Base-by-base conservation (phyloP, 53 echinoderm and acorn worm genomes). In the Zoroaster sp. region DNA sequence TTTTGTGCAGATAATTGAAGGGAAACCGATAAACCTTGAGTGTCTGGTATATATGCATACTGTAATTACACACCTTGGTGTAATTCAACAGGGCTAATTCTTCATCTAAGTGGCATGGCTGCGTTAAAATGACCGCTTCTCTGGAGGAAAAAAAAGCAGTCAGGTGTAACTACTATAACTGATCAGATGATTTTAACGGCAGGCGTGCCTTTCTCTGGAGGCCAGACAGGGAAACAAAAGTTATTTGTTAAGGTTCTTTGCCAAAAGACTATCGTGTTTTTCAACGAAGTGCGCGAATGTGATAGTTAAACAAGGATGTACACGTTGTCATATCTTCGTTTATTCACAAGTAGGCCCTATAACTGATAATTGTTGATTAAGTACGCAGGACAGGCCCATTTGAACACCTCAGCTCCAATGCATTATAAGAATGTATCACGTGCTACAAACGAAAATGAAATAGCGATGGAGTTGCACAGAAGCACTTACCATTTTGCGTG, bases 401-500 rank as follows among this genome's bases (percentile, higher is more conserved):
- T n/a, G n/a, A n/a, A n/a, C n/a, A n/a, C n/a, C n/a, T n/a, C n/a
- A n/a, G n/a, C n/a, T n/a, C n/a, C n/a, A n/a, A n/a, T n/a, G n/a
- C n/a, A n/a, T n/a, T n/a, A n/a, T n/a, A n/a, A n/a, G n/a, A n/a
- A n/a, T n/a, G n/a, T n/a, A n/a, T n/a, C n/a, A n/a, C n/a, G 47
- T 46, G 47, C 47, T 7, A 13, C 47, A 46, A 7, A 46, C 17
- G 5, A 31, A 38, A 40, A n/a, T 17, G 28, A 45, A 45, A 9
- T 3, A 6, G 13, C 9, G 15, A 30, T 9, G 9, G 20, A 35
- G 59, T 59, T 69, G 20, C 12, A 18, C 5, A 41, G 8, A 39
- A 9, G 6, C 23, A 47, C 85, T 85, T 71, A 93, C 96, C 92
- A 59, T 88, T 88, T 72, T 92, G 87, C 23, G 96, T 94, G 41